These are phyloP conservation scores for Amphilophus citrinellus DNA, from an alignment of 2,113 vertebrate genomes.

Conservation along the genomic window DNA sequence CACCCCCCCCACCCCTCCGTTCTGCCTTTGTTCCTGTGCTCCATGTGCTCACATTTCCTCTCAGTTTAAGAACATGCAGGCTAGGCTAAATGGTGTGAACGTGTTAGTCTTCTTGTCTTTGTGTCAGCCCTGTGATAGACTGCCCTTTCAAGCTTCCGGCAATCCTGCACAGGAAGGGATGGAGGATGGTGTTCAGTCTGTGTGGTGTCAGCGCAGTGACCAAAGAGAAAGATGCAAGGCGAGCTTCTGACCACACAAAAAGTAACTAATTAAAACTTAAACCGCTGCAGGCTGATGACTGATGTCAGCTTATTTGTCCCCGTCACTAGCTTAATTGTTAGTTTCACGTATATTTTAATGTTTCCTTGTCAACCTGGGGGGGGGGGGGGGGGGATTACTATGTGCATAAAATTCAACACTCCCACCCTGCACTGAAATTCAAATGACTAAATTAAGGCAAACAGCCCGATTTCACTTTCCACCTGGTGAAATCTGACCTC, in stretches of 20 bases:
- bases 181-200: background rate
- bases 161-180: background rate
- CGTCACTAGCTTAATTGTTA: background rate
- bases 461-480: background rate
- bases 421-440: background rate
- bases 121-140: background rate
- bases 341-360: background rate
- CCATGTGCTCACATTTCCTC: background rate
- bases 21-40: background rate
- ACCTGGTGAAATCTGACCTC: background rate
- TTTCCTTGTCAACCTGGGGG: background rate
- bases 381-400: fast-evolving
- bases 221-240: background rate
- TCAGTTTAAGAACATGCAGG: background rate
- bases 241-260: background rate
- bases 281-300: background rate
- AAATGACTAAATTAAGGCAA: background rate
- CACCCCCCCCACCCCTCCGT: no score
- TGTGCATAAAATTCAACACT: background rate
- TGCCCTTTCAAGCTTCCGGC: background rate
- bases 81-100: background rate
- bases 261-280: background rate
- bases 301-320: background rate
- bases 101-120: background rate
- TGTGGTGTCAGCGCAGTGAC: background rate